phyloP scores from a whole-genome alignment of 2,888 invertebrate genomes.

The Acholoe squamosa region DNA sequence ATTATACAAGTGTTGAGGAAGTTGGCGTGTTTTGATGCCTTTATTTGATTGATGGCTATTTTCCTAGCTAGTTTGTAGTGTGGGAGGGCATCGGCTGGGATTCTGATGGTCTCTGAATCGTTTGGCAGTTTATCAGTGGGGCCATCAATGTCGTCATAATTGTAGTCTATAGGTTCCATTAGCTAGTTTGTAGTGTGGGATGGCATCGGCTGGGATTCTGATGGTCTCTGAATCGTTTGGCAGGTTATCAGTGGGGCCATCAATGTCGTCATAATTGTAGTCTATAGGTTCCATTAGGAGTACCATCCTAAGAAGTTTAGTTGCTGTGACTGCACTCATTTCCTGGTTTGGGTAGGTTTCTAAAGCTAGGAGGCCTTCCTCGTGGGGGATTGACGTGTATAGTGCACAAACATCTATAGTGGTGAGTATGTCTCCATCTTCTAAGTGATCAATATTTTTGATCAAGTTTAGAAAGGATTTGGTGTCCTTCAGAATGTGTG shows the following conservation, averaged over 20 bases:
- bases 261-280: background rate
- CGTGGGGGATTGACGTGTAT: slow-evolving; percentile 32
- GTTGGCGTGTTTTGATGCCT: background rate
- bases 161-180: background rate
- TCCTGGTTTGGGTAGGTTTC: background rate
- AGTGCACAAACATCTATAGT: slow-evolving; percentile 3
- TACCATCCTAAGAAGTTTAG: background rate
- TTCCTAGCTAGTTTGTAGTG: background rate
- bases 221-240: background rate
- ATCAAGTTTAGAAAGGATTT: slow-evolving; percentile 24
- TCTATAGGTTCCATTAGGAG: too few relatives aligned
- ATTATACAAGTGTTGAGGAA: background rate
- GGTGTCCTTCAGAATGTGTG: background rate
- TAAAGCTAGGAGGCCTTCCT: background rate
- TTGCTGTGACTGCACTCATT: background rate
- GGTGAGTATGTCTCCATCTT: background rate
- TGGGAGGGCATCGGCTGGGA: background rate
- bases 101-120: background rate
- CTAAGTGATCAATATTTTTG: background rate
- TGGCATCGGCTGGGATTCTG: background rate
- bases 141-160: background rate
- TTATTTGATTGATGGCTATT: background rate
- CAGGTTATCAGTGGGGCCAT: background rate
- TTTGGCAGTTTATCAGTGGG: background rate
- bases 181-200: background rate